A percentile compares a stretch with the other conserved stretches of the same genome.
Conservation (phyloP, 2,888 invertebrate genomes). For the Trachelus iudaicus region DNA sequence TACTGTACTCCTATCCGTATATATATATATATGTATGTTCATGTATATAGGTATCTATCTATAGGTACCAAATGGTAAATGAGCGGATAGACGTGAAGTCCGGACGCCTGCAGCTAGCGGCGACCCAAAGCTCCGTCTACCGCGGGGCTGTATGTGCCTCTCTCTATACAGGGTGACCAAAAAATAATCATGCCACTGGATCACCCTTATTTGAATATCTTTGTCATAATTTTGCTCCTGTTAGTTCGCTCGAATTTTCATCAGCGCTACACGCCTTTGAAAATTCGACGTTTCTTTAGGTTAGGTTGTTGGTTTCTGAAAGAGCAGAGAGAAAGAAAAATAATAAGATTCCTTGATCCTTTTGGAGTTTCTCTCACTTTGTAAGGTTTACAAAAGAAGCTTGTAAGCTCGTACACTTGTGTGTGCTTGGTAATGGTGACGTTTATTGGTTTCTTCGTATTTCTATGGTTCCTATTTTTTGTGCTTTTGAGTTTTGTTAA, state of each 20-base stretch:
- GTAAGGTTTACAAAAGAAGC: neutral
- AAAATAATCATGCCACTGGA: neutral
- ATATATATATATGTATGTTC: constrained; percentile 36
- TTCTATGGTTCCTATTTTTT: neutral
- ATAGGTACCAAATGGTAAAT: constrained; percentile 66
- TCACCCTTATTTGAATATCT: neutral
- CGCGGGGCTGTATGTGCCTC: constrained; percentile 59
- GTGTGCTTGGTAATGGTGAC: neutral
- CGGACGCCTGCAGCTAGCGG: constrained; percentile 65
- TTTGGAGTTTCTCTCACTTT: neutral
- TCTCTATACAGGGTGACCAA: constrained; percentile 54
- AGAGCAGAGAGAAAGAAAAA: neutral
- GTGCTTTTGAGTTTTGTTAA: too few species aligned
- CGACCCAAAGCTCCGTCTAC: constrained; percentile 65
- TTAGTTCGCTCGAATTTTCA: neutral
- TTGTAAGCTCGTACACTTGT: neutral
- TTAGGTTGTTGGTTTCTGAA: neutral
- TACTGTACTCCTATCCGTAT: constrained; percentile 15
- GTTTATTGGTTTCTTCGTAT: neutral
- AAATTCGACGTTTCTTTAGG: neutral
- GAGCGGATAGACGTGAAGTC: constrained; percentile 63
- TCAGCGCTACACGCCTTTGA: neutral
- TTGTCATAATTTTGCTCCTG: neutral
- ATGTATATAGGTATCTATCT: constrained; percentile 54
- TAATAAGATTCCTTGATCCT: neutral